phyloP scores from a whole-genome alignment of 53 echinoderm and acorn worm genomes.

The Patiria pectinifera region DNA sequence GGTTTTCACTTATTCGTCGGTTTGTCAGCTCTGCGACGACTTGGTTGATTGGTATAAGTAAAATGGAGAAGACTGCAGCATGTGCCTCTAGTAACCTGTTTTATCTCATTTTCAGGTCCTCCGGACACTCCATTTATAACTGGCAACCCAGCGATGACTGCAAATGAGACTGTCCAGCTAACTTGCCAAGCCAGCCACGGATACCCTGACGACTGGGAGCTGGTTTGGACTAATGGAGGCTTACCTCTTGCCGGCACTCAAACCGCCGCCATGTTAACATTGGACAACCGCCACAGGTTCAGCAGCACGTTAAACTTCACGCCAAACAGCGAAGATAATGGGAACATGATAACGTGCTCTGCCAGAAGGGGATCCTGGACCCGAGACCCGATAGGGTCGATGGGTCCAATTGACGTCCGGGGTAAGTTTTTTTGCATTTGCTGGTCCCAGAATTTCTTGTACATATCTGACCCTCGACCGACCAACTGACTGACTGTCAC shows the following conservation, averaged over 20 bases:
- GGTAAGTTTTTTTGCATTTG: too few relatives aligned
- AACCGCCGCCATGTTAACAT: neutral
- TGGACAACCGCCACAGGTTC: neutral
- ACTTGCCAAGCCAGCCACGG: neutral
- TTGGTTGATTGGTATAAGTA: too few relatives aligned
- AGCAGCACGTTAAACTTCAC: conserved; percentile 16
- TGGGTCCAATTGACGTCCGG: too few relatives aligned
- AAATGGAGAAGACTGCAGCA: too few relatives aligned
- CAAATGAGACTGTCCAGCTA: neutral
- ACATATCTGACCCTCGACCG: too few relatives aligned
- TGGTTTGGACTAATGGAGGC: neutral
- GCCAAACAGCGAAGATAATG: conserved; percentile 1
- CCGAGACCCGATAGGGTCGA: too few relatives aligned
- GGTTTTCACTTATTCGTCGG: too few relatives aligned
- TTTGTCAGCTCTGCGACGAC: too few relatives aligned
- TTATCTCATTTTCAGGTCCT: neutral
- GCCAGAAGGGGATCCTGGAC: neutral
- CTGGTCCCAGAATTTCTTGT: too few relatives aligned
- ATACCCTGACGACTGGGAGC: conserved; percentile 13
- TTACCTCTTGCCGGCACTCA: neutral
- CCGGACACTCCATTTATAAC: conserved; percentile 3
- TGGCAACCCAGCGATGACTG: neutral
- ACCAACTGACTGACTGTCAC: too few relatives aligned
- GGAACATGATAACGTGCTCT: neutral
- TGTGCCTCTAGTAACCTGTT: too few relatives aligned